Conservation (phyloP, 2,113 vertebrate genomes). For the Plecturocebus donacophilus region DNA sequence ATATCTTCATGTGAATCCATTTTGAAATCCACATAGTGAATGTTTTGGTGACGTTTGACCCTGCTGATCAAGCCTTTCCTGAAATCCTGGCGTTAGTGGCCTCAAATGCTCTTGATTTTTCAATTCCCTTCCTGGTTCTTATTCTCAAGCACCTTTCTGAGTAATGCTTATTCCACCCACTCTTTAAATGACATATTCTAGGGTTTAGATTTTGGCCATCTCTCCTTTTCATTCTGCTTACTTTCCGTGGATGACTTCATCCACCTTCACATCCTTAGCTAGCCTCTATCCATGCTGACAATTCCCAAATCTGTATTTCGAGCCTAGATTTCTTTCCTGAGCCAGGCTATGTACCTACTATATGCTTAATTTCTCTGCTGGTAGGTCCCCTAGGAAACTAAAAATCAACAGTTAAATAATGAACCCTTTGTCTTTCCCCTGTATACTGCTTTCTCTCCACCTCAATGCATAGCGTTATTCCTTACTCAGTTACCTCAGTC, state of each 20-base stretch:
- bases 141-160: neutral
- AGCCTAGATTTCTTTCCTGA: constrained; percentile 2
- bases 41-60: neutral
- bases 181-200: neutral
- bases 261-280: neutral
- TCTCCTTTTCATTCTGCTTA: constrained; percentile 27
- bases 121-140: neutral
- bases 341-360: neutral
- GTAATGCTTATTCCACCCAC: neutral
- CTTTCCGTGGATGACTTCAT: neutral
- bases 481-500: neutral
- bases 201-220: neutral
- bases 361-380: neutral
- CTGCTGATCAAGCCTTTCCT: neutral
- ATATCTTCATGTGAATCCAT: neutral
- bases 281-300: neutral
- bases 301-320: neutral
- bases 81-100: neutral
- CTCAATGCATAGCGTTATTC: neutral
- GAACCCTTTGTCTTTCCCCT: neutral
- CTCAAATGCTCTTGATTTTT: constrained; percentile 24
- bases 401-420: neutral
- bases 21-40: neutral
- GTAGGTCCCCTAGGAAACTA: neutral
- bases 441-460: neutral